phyloP scores from a whole-genome alignment of 2,888 invertebrate genomes.

The Beris chalybata region DNA sequence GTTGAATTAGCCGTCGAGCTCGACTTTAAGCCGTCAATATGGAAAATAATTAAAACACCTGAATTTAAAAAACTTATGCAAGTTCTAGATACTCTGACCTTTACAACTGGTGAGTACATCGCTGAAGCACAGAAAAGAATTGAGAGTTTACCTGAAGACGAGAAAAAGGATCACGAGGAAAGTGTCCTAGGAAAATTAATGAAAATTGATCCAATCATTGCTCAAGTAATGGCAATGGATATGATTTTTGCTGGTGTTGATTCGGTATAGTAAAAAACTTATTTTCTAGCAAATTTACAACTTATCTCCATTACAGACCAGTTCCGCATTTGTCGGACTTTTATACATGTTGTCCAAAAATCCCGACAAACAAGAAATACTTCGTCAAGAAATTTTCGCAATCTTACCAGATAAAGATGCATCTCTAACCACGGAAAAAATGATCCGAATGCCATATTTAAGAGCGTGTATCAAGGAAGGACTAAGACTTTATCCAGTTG shows the following conservation, averaged over 20 bases:
- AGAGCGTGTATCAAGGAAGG: constrained; percentile 76
- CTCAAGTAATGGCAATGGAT: constrained; percentile 70
- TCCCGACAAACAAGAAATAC: constrained; percentile 64
- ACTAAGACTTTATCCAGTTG: constrained; percentile 65
- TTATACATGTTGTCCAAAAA: constrained; percentile 66
- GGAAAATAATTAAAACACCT: constrained; percentile 47
- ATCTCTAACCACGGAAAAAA: constrained; percentile 54
- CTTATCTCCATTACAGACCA: constrained; percentile 55
- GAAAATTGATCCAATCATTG: constrained; percentile 65
- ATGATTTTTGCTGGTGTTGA: constrained; percentile 74
- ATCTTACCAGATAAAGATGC: constrained; percentile 55
- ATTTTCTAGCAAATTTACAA: not conserved
- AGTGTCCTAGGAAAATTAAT: constrained; percentile 70
- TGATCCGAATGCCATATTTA: constrained; percentile 63
- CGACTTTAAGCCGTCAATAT: constrained; percentile 50
- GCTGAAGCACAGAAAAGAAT: constrained; percentile 49
- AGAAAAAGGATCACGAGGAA: constrained; percentile 55
- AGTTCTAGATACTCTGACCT: constrained; percentile 48
- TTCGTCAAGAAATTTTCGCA: constrained; percentile 61
- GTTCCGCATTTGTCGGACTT: constrained; percentile 60
- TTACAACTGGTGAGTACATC: constrained; percentile 51
- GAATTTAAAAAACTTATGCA: constrained; percentile 48
- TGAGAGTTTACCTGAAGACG: constrained; percentile 37
- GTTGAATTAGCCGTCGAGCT: constrained; percentile 47
- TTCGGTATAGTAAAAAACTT: constrained; percentile 59